These are phyloP conservation scores for Cantharis lateralis DNA, from an alignment of 2,888 invertebrate genomes.

Conservation along the genomic window DNA sequence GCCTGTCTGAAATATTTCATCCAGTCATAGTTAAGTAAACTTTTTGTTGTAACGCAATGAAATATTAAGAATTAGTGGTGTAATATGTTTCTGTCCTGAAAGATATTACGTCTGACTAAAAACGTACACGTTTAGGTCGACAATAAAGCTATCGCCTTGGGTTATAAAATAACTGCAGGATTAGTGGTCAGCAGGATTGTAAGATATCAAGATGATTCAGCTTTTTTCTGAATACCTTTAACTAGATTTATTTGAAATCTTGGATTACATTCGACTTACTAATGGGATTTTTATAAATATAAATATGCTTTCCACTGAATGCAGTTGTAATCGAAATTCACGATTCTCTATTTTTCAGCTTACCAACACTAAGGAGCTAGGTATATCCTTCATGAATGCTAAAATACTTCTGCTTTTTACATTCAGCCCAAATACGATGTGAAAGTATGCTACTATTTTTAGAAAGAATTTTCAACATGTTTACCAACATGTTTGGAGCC, in stretches of 20 bases:
- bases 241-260: constrained; percentile 1
- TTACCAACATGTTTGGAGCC: too few species aligned
- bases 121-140: constrained; percentile 27
- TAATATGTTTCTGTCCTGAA: constrained; percentile 26
- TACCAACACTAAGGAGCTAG: background rate
- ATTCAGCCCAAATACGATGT: background rate
- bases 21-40: background rate
- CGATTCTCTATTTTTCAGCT: background rate
- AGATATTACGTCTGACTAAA: constrained; percentile 29
- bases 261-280: background rate
- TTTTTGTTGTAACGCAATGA: constrained; percentile 9
- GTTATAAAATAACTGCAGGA: constrained; percentile 33
- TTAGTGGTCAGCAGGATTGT: constrained; percentile 27
- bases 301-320: background rate
- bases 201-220: constrained; percentile 26
- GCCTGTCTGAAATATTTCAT: background rate
- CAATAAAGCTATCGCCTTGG: constrained; percentile 30
- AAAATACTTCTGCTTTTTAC: background rate
- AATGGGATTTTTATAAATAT: background rate
- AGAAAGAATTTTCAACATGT: background rate
- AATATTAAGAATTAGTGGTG: constrained; percentile 24
- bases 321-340: background rate
- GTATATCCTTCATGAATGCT: background rate
- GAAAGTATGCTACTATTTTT: background rate
- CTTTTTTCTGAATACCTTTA: constrained; percentile 5